Evolutionary conservation across 2,888 invertebrate genomes (phyloP), one percentile per base, ranked within the genome.

Genomic region (Ischnus inquisitorius): DNA sequence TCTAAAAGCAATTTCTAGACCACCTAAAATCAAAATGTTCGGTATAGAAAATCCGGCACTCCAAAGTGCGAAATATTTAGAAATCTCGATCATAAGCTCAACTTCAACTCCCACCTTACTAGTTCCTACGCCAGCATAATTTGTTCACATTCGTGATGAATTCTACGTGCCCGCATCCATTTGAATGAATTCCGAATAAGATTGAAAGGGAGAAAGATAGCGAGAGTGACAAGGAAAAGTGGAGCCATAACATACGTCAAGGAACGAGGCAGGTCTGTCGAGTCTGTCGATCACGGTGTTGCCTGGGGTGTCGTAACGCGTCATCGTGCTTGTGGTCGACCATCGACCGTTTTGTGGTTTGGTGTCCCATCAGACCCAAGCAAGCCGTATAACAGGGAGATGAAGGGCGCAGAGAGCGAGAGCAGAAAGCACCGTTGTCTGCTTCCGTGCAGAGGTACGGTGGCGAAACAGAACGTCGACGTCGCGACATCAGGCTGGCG

Each of bases 381-480:
- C 22, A 54, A 65, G 12, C 69, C 16, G 75, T 68, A 64, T 64
- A 76, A 57, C 75, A 5, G 41, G 69, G 43, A 64, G 54, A n/a
- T 16, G 22, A 64, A 19, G 60, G 25, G 51, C 19, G 39, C 41
- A 10, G 67, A 39, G 34, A 19, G 48, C 51, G 22, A 41, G 65
- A 67, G 43, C 46, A 19, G 79, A 48, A 74, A 68, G 80, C 80
- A 54, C 60, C 60, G 54, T 76, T 69, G 62, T 39, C 64, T 67
- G 22, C 8, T n/a, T 28, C 19, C 62, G 54, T 57, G 43, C 39
- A 57, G 22, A 22, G 75, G 68, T 46, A 41, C 62, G 57, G 34
- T 25, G 67, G 57, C 28, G 76, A 71, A 81, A 76, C 64, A 51
- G 76, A 81, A 81, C 81, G 64, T 71, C 71, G 67, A 67, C 82